Conservation (phyloP, 2,113 vertebrate genomes). For the Riparia riparia region DNA sequence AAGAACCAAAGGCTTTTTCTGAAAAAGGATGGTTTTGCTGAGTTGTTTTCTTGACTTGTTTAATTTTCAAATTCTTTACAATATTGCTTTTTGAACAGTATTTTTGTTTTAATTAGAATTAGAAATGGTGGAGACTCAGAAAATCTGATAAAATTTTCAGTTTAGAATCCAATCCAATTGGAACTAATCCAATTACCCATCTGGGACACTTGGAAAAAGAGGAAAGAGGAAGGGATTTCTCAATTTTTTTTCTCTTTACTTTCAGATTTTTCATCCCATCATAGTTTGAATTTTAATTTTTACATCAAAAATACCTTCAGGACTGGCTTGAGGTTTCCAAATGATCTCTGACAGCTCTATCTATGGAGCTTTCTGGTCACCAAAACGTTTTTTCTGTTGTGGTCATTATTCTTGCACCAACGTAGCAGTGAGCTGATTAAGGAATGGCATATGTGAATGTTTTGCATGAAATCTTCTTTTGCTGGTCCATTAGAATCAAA, state of each 20-base stretch:
- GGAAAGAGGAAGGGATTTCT: neutral
- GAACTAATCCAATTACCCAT: neutral
- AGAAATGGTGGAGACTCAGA: neutral
- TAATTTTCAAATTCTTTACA: neutral
- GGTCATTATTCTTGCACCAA: neutral
- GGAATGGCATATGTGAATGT: neutral
- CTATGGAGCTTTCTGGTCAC: neutral
- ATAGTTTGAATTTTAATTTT: neutral
- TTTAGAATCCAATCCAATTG: neutral
- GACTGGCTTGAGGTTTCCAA: neutral
- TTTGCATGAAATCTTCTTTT: neutral
- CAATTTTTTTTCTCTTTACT: neutral
- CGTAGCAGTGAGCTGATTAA: neutral
- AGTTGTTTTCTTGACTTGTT: neutral
- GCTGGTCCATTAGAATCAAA: neutral
- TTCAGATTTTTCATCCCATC: neutral
- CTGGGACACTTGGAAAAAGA: neutral
- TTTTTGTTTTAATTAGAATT: neutral
- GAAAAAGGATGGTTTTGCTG: neutral
- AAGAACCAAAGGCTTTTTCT: neutral
- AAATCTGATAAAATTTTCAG: neutral
- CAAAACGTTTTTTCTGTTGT: neutral
- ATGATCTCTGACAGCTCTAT: neutral
- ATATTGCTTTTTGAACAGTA: neutral
- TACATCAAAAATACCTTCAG: neutral